These are phyloP conservation scores for Tubiluchus corallicola DNA, from an alignment of 2,888 invertebrate genomes.

Conservation along the genomic window DNA sequence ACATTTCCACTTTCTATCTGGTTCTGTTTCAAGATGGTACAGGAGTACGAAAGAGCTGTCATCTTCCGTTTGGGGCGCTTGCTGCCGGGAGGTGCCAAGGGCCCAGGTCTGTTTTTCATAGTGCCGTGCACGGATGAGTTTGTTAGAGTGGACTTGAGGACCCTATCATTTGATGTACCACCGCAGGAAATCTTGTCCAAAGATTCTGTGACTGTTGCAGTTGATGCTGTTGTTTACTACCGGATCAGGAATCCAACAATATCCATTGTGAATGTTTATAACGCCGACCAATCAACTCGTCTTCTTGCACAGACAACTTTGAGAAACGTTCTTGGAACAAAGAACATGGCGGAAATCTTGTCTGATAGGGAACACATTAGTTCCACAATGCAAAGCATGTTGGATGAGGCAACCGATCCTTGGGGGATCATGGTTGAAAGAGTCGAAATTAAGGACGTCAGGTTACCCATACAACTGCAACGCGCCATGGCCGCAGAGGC, in stretches of 20 bases:
- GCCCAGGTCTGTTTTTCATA: conserved; percentile 89
- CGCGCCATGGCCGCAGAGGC: conserved; percentile 92
- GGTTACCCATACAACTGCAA: conserved; percentile 74
- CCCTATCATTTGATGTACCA: conserved; percentile 33
- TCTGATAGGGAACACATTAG: conserved; percentile 88
- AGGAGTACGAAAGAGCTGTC: conserved; percentile 85
- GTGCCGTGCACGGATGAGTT: conserved; percentile 68
- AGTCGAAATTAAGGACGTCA: conserved; percentile 87
- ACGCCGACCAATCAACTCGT: conserved; percentile 58
- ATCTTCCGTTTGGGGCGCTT: conserved; percentile 79
- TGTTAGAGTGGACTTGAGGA: conserved; percentile 30
- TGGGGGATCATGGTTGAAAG: conserved; percentile 99
- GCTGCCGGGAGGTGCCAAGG: conserved; percentile 75
- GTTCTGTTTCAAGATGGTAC: no score
- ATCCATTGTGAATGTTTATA: conserved; percentile 91
- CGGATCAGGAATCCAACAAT: conserved; percentile 83
- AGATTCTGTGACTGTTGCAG: no score
- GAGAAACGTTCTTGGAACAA: no score
- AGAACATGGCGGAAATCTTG: conserved; percentile 84
- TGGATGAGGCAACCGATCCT: conserved; percentile 76
- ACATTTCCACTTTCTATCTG: no score
- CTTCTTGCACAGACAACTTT: no score
- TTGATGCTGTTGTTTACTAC: conserved; percentile 30
- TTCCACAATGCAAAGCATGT: conserved; percentile 53
- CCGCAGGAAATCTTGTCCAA: conserved; percentile 33